Percentiles rank a stretch among this genome's conserved stretches.
These are phyloP conservation scores for Drepana falcataria DNA, from an alignment of 2,888 invertebrate species.

Conservation along the genomic window DNA sequence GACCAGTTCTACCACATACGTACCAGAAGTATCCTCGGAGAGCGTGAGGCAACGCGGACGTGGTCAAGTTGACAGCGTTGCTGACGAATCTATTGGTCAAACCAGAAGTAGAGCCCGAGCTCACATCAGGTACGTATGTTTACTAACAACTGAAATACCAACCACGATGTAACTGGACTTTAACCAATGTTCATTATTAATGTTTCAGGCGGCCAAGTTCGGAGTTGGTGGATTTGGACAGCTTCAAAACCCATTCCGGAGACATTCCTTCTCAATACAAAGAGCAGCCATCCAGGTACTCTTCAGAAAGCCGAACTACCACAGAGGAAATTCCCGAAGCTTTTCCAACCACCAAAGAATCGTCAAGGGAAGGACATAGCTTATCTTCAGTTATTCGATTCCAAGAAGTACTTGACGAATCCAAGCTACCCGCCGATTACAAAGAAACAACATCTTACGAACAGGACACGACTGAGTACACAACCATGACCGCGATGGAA, in stretches of 20 bases:
- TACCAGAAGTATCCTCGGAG: constrained; percentile 67
- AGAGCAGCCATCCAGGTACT: constrained; percentile 64
- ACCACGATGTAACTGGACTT: neutral
- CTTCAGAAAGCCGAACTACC: constrained; percentile 67
- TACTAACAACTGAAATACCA: neutral
- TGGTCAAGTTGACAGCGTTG: constrained; percentile 62
- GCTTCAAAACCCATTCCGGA: constrained; percentile 86
- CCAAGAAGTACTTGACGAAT: constrained; percentile 64
- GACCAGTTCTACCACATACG: constrained; percentile 70
- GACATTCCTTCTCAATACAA: constrained; percentile 77
- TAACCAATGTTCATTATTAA: constrained; percentile 4
- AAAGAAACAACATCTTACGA: constrained; percentile 62
- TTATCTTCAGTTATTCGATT: constrained; percentile 54
- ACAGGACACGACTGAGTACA: constrained; percentile 79
- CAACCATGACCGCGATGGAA: constrained; percentile 85
- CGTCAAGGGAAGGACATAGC: constrained; percentile 60
- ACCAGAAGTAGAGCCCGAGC: constrained; percentile 78
- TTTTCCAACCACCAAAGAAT: constrained; percentile 38
- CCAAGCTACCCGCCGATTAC: constrained; percentile 61
- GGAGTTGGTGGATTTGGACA: constrained; percentile 89
- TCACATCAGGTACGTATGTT: constrained; percentile 69
- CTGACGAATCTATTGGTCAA: constrained; percentile 70
- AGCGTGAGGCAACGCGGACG: constrained; percentile 60
- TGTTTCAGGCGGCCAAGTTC: constrained; percentile 83
- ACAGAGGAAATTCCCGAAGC: constrained; percentile 78